These are phyloP conservation scores for Steatornis caripensis DNA, from an alignment of 2,113 vertebrate species.

Conservation along the genomic window DNA sequence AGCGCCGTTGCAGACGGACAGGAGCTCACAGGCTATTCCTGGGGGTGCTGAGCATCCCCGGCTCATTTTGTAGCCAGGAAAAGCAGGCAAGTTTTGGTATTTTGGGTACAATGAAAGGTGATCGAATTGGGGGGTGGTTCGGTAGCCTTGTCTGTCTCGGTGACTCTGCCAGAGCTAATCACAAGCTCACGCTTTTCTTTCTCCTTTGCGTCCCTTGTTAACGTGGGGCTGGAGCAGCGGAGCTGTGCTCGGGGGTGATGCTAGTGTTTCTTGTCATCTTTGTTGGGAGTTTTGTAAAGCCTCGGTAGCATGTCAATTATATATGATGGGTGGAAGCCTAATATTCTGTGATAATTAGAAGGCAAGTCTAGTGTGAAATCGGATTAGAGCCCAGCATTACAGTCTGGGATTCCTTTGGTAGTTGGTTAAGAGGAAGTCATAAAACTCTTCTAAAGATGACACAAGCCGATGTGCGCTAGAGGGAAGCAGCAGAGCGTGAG, in stretches of 20 bases:
- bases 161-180: neutral
- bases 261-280: conserved; percentile 33
- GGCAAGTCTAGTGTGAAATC: conserved; percentile 63
- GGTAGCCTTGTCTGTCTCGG: neutral
- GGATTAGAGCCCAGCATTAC: conserved; percentile 19
- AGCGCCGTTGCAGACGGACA: accelerated
- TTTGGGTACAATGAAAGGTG: neutral
- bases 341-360: conserved; percentile 62
- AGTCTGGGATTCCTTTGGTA: conserved; percentile 21
- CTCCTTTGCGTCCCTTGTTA: neutral
- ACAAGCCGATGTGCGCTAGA: neutral
- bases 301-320: conserved; percentile 26
- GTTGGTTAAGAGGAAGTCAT: conserved; percentile 42
- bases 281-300: conserved; percentile 47
- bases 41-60: neutral
- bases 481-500: neutral
- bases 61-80: neutral
- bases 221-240: accelerated
- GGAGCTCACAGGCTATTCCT: neutral
- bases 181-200: neutral
- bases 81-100: neutral
- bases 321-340: conserved; percentile 60
- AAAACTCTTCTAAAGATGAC: conserved; percentile 13
- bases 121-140: neutral
- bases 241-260: conserved; percentile 2